Evolutionary conservation across 1,140 invertebrate species (phyloP).

Genomic region (Penaeus chinensis): DNA sequence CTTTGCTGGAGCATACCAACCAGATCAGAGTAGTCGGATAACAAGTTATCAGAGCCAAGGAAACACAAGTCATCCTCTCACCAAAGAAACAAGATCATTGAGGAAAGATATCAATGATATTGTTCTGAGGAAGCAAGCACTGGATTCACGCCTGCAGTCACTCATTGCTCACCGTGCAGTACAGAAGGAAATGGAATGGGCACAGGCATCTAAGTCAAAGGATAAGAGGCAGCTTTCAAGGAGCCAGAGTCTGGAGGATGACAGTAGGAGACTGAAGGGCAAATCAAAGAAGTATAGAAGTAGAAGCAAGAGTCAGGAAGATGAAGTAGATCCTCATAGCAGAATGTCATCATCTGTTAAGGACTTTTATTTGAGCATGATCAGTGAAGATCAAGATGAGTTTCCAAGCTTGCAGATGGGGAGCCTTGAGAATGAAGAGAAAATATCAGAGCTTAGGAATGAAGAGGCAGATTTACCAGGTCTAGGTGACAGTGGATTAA

Average conservation of each 20-base stretch:
- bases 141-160: conserved; percentile 45
- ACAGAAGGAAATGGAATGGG: conserved; percentile 30
- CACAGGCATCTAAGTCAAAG: neutral
- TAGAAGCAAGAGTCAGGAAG: conserved; percentile 49
- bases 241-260: conserved; percentile 50
- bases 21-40: neutral
- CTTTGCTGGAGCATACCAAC: neutral
- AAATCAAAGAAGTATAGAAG: conserved; percentile 43
- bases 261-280: conserved; percentile 13
- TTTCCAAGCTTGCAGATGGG: conserved; percentile 52
- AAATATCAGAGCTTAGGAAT: conserved; percentile 42
- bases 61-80: conserved; percentile 32
- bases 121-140: conserved; percentile 44
- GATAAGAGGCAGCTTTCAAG: conserved; percentile 2
- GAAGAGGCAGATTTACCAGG: conserved; percentile 54
- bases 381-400: conserved; percentile 53
- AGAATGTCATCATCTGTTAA: neutral
- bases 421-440: conserved; percentile 47
- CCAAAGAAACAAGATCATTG: conserved; percentile 47
- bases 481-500: conserved; percentile 52
- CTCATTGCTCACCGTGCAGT: conserved; percentile 52
- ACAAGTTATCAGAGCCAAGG: neutral
- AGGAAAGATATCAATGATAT: conserved; percentile 55
- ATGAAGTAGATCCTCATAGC: neutral
- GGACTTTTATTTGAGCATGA: conserved; percentile 49